Evolutionary conservation across 1,140 invertebrate genomes (phyloP), one percentile per base, ranked within the genome.

Genomic region (Drosophila azteca): DNA sequence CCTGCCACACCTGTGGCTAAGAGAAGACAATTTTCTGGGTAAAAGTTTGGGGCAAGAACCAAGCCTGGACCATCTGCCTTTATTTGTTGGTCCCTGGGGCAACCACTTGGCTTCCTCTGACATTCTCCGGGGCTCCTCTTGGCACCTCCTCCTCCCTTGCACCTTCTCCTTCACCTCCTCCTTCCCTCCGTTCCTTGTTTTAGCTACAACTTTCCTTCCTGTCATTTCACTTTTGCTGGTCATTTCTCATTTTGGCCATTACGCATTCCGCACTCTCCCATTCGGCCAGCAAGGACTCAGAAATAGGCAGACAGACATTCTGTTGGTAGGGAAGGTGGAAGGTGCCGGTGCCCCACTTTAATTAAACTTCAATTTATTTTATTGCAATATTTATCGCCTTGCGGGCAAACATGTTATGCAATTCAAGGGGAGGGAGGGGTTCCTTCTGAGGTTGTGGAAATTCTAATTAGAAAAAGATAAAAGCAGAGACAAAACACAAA

Each of bases 301-400:
- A 55, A 62, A 62, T 24, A 46, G 29, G 22, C 53, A 31, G 29
- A 22, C 53, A 31, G 49, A 0, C 35, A 39, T 39, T 2, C 35
- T 17, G 29, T 13, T 64, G 45, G 58, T 39, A 49, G 66, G 15
- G 24, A 46, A 24, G 20, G 22, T 22, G 31, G 35, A 48, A 48
- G 59, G 44, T 43, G 58, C 51, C 31, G 24, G 3, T 26, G 24
- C 54, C 43, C 51, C 60, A 69, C 73, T 87, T 87, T 87, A 87
- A 87, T 87, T 87, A 87, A 83, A 88, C 79, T 88, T 88, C 61
- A 77, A 79, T 87, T 83, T 77, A 79, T 83, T 77, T 83, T 67
- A 77, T 83, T 77, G 76, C 76, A 69, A 83, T 87, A 87, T 87
- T 87, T 77, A 88, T 83, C 20, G 84, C 71, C 83, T 69, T 15